Percentiles rank a stretch among this genome's conserved stretches.
Conservation (phyloP, 2,113 vertebrate genomes). For the Tinamus guttatus region DNA sequence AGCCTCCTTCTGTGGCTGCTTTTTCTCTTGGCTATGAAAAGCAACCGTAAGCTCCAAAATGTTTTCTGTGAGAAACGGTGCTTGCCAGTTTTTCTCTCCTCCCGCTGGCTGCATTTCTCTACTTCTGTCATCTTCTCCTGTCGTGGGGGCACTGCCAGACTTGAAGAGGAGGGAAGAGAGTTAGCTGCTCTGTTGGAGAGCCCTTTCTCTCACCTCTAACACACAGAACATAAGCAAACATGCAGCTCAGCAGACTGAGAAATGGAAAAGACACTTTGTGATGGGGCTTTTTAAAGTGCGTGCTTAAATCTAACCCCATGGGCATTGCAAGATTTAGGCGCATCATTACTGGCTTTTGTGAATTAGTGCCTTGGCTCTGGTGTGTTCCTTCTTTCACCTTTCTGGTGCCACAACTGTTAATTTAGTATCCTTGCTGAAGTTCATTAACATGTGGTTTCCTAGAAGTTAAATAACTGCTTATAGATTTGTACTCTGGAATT, state of each 20-base stretch:
- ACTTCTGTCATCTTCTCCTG: neutral
- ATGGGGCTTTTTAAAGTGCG: neutral
- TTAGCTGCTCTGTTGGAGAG: neutral
- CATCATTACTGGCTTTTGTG: neutral
- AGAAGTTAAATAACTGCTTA: neutral
- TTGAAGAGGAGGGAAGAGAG: slow-evolving; percentile 9
- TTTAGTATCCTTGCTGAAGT: neutral
- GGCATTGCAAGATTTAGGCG: neutral
- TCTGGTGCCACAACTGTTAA: neutral
- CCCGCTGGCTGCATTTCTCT: neutral
- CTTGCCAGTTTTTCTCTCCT: slow-evolving; percentile 43
- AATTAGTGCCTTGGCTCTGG: neutral
- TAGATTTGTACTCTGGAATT: neutral
- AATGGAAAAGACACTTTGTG: neutral
- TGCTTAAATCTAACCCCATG: neutral
- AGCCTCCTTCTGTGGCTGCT: neutral
- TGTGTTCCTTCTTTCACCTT: neutral
- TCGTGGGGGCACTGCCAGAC: neutral
- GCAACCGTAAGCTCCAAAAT: slow-evolving; percentile 19
- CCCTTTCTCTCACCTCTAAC: neutral
- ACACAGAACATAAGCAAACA: fast-evolving
- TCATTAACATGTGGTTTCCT: neutral
- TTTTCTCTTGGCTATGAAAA: slow-evolving; percentile 33
- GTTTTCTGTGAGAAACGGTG: neutral
- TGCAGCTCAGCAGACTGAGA: neutral